Evolutionary conservation across 1,140 invertebrate species (phyloP).

Genomic region (Lamellibrachia luymesi): DNA sequence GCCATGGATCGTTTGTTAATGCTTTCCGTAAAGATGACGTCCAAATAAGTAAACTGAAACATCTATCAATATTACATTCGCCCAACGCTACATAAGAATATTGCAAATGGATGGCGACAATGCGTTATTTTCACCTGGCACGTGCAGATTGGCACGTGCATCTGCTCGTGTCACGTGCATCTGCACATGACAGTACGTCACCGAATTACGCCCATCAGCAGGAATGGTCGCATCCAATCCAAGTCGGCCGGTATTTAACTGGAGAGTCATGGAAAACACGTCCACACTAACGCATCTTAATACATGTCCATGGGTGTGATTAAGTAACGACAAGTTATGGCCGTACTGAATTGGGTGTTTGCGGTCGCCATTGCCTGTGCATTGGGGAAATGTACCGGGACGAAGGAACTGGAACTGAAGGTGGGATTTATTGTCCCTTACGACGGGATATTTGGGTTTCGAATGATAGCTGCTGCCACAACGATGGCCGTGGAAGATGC

Average conservation of each 20-base stretch:
- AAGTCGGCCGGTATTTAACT: background rate
- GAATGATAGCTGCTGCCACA: slow-evolving; percentile 16
- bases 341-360: background rate
- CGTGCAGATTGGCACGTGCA: no score
- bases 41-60: background rate
- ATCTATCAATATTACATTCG: background rate
- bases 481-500: slow-evolving; percentile 27
- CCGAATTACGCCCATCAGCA: background rate
- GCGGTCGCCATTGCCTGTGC: background rate
- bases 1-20: no score
- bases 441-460: slow-evolving; percentile 20
- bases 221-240: no score
- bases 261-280: background rate
- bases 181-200: background rate
- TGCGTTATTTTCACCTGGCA: background rate
- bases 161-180: background rate
- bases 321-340: background rate
- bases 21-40: no score
- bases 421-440: slow-evolving; percentile 19
- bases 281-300: background rate
- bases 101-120: background rate
- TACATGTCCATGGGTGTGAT: background rate
- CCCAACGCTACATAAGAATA: no score
- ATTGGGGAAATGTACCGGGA: background rate
- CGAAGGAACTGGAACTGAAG: background rate